Evolutionary conservation across 2,113 vertebrate species (phyloP).

Genomic region (Piprites chloris): DNA sequence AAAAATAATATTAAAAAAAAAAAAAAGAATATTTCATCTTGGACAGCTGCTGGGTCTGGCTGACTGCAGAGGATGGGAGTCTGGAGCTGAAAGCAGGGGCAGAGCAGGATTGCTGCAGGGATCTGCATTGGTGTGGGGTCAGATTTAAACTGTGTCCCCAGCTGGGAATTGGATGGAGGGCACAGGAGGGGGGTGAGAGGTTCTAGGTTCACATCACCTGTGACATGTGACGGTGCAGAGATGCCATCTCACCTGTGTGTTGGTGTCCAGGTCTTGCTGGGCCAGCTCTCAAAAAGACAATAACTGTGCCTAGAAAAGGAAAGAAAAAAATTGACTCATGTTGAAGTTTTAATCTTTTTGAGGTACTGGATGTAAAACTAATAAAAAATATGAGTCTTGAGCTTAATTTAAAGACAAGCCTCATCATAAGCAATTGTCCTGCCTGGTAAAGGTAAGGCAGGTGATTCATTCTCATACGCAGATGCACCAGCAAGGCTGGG

Average conservation of each 20-base stretch:
- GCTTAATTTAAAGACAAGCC: constrained; percentile 15
- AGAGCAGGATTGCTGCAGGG: background rate
- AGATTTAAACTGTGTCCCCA: background rate
- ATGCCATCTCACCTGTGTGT: background rate
- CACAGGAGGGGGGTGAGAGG: background rate
- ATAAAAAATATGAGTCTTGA: background rate
- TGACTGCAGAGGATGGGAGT: background rate
- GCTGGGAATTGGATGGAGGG: background rate
- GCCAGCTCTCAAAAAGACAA: background rate
- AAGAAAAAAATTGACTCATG: background rate
- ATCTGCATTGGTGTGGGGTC: rapidly evolving
- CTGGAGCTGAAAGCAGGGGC: background rate
- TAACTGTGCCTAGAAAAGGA: background rate
- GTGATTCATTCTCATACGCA: background rate
- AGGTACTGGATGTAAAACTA: background rate
- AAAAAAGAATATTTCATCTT: background rate
- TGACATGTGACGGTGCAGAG: background rate
- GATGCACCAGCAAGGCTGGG: background rate
- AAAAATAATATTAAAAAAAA: background rate
- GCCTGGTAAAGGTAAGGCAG: background rate
- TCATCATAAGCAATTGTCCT: background rate
- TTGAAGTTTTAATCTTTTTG: background rate
- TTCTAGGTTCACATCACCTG: background rate
- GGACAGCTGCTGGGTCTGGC: background rate
- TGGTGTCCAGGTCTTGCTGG: background rate